Base-by-base conservation (phyloP, 2,797 vertebrate species). In the Oreortyx pictus region DNA sequence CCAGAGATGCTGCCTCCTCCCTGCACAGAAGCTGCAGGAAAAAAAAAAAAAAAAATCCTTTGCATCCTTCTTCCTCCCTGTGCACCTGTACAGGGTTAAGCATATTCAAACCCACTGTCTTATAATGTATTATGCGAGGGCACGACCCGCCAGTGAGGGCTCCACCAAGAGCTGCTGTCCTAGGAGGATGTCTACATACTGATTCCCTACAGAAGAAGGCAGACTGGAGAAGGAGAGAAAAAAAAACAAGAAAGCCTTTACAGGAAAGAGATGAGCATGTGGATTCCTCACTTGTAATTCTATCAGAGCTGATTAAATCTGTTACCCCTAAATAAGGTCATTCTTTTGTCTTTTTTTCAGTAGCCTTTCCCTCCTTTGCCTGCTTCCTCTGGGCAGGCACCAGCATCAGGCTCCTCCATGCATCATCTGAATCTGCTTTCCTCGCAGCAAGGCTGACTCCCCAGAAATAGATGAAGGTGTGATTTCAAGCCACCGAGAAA, bases 251-350 rank as follows among this genome's bases (percentile, higher is more conserved):
- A 41, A 24, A 50, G 37, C 56, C 60, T 70, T 91, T 54, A 39
- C 52, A 74, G 80, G 93, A 88, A 91, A 76, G 65, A 74, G 73
- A 86, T 60, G 70, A 94, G 60, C 23, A 31, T 54, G 79, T 41
- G 87, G 64, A 84, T 65, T 70, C 83, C 61, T 80, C 47, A 70
- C 13, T 73, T 49, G 64, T 27, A 89, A 90, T 92, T 79, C 64
- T 64, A 92, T 84, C 72, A 72, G 46, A 81, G 52, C 73, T 85
- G 72, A 92, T 91, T 92, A 89, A 87, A 89, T 87, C 82, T 76
- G 3, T 46, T 79, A 25, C 14, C 47, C 88, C 75, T 68, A 76
- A 82, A 73, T 75, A 90, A 92, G 68, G 88, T 68, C 82, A 71
- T 6, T 37, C 41, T 5, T 29, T 16, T 31, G 44, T 29, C 44